These are phyloP conservation scores for Bos taurus DNA, from an alignment of 2,113 vertebrate genomes.

Conservation along the genomic window DNA sequence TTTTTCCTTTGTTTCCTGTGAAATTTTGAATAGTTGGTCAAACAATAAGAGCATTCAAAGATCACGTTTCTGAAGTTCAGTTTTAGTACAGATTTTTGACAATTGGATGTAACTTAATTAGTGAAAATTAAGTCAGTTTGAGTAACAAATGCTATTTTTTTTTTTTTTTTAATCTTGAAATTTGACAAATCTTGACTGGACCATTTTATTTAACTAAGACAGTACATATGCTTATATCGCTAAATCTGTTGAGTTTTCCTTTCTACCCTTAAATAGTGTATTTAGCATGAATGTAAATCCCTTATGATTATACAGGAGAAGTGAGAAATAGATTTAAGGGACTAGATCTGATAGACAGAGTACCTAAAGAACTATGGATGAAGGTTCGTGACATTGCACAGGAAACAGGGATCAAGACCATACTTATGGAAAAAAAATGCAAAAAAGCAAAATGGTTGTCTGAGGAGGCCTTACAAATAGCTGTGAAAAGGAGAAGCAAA, in stretches of 20 bases:
- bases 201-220: not conserved
- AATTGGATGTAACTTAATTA: not conserved
- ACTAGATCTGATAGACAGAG: too few relatives aligned
- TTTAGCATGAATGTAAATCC: not conserved
- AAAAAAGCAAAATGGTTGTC: too few relatives aligned
- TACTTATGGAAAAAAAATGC: too few relatives aligned
- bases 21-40: not conserved
- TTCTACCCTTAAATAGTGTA: not conserved
- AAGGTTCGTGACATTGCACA: fast-evolving
- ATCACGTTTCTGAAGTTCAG: not conserved
- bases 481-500: too few relatives aligned
- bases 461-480: too few relatives aligned
- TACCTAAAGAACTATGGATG: too few relatives aligned
- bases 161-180: not conserved
- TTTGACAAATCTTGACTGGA: not conserved
- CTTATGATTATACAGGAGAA: too few relatives aligned
- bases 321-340: too few relatives aligned
- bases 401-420: too few relatives aligned
- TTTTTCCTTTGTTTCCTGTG: not conserved
- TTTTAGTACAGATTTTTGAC: not conserved
- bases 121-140: not conserved
- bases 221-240: not conserved
- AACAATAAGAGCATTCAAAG: not conserved
- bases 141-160: not conserved
- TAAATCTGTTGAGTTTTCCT: not conserved